A percentile compares a stretch with the other conserved stretches of the same genome.
These are phyloP conservation scores for Epicampocera succincta DNA, from an alignment of 2,888 invertebrate genomes.

Conservation along the genomic window DNA sequence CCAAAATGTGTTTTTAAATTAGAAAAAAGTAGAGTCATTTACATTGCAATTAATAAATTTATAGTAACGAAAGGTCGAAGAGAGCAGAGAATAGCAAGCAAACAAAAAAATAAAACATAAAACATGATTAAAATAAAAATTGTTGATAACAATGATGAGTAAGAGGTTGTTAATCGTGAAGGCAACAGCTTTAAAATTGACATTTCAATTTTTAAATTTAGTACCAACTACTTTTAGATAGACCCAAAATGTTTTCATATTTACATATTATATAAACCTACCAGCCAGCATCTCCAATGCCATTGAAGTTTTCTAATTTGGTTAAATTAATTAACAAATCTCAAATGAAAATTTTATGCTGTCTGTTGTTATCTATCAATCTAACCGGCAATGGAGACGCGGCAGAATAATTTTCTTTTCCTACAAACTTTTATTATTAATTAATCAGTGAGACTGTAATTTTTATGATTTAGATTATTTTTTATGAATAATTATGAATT, in stretches of 20 bases:
- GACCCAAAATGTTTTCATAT: slow-evolving; percentile 69
- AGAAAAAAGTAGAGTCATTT: slow-evolving; percentile 43
- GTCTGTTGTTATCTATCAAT: slow-evolving; percentile 18
- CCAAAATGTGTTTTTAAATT: slow-evolving; percentile 47
- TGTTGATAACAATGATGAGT: slow-evolving; percentile 45
- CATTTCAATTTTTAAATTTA: slow-evolving; percentile 68
- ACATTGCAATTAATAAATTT: slow-evolving; percentile 37
- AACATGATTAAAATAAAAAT: slow-evolving; percentile 29
- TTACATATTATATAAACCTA: slow-evolving; percentile 34
- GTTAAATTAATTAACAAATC: slow-evolving; percentile 14
- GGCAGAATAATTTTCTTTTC: slow-evolving; percentile 42
- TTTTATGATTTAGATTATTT: slow-evolving; percentile 65
- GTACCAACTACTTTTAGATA: slow-evolving; percentile 68
- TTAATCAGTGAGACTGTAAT: slow-evolving; percentile 70
- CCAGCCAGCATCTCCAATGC: slow-evolving; percentile 37
- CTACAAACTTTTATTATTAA: slow-evolving; percentile 60
- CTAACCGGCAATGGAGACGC: slow-evolving; percentile 34
- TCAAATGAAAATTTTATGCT: not conserved
- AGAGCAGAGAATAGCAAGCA: too few relatives aligned
- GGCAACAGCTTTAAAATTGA: slow-evolving; percentile 70
- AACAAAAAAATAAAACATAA: not conserved
- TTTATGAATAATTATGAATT: slow-evolving; percentile 47
- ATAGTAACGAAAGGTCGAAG: slow-evolving; percentile 32
- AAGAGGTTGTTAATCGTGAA: slow-evolving; percentile 68
- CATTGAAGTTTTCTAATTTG: slow-evolving; percentile 25